Evolutionary conservation across 2,113 vertebrate genomes (phyloP).

Genomic region (Pardalotus punctatus): DNA sequence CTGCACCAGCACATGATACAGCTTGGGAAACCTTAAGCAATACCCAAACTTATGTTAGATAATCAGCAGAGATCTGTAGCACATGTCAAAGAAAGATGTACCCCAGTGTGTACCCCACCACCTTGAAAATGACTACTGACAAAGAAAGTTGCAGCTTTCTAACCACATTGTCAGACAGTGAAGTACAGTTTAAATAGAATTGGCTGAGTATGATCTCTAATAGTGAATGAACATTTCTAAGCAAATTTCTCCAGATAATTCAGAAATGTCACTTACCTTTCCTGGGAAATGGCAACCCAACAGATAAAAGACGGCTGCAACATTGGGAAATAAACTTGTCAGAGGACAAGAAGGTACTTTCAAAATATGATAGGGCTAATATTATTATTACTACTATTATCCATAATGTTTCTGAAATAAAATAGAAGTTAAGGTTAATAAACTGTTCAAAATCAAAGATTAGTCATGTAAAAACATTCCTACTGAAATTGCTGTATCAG

Average conservation of each 20-base stretch:
- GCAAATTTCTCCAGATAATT: neutral
- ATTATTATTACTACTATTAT: neutral
- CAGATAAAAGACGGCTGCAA: neutral
- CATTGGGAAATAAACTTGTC: neutral
- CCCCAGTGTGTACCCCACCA: fast-evolving
- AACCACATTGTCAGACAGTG: neutral
- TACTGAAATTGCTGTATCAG: neutral
- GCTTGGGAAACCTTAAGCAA: neutral
- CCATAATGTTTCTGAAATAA: neutral
- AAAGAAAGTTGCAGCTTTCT: neutral
- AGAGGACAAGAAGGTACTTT: neutral
- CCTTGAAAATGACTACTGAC: neutral
- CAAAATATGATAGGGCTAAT: neutral
- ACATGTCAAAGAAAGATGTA: neutral
- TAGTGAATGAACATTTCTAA: neutral
- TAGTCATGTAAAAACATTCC: neutral
- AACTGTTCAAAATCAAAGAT: neutral
- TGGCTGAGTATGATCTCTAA: neutral
- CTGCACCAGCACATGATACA: neutral
- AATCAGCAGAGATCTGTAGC: neutral
- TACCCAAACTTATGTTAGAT: neutral
- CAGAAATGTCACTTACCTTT: neutral
- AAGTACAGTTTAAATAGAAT: neutral
- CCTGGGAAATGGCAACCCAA: neutral
- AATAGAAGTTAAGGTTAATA: neutral